These are phyloP conservation scores for Pelodiscus sinensis DNA, from an alignment of 2,113 vertebrate genomes.

Conservation along the genomic window DNA sequence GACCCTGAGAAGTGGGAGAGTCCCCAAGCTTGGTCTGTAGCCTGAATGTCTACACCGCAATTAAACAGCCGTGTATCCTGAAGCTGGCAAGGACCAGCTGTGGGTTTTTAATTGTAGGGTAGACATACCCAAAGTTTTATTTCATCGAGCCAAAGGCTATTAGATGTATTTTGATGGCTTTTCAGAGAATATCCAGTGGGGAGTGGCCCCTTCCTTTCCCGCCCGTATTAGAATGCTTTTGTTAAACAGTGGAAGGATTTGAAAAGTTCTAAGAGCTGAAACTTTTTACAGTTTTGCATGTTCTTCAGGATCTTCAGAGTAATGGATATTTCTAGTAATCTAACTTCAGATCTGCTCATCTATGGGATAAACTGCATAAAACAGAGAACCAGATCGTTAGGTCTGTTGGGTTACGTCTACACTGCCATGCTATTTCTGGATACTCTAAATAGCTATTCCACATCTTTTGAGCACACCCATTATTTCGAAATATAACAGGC, in stretches of 20 bases:
- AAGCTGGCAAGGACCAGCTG: no score
- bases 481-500: no score
- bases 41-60: no score
- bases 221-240: background rate
- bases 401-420: fast-evolving
- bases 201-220: background rate
- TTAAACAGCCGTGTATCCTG: no score
- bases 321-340: background rate
- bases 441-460: no score
- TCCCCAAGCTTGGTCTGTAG: no score
- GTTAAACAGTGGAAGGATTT: background rate
- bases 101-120: no score
- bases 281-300: background rate
- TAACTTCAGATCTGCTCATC: background rate
- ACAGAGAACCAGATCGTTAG: background rate
- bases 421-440: no score
- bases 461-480: no score
- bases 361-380: background rate
- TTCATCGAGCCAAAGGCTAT: background rate
- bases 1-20: no score
- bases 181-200: background rate
- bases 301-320: background rate
- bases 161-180: background rate
- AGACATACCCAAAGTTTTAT: background rate
- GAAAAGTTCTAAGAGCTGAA: background rate